Conservation (phyloP, 2,888 invertebrate genomes). For the Drosophila emarginata region DNA sequence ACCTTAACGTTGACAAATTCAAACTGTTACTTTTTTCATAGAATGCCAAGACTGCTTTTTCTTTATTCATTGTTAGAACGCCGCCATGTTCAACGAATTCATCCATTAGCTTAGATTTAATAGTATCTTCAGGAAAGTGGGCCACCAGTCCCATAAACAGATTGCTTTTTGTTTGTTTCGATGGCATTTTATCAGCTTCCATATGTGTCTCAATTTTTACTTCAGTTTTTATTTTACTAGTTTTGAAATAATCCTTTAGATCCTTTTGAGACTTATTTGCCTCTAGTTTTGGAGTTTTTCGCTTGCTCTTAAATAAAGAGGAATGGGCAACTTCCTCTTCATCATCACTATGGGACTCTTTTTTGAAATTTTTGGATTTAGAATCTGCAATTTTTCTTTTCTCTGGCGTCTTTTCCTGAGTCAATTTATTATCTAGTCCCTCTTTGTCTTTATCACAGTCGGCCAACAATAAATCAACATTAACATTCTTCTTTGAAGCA, state of each 20-base stretch:
- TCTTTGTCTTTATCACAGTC: slow-evolving; percentile 51
- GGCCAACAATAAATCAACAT: slow-evolving; percentile 79
- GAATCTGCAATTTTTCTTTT: slow-evolving; percentile 29
- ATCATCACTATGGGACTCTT: slow-evolving; percentile 33
- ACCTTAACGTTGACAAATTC: slow-evolving; percentile 62
- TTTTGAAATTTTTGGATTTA: slow-evolving; percentile 33
- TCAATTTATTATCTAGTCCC: slow-evolving; percentile 53
- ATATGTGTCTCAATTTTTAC: not conserved
- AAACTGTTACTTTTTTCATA: slow-evolving; percentile 36
- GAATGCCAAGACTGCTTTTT: slow-evolving; percentile 70
- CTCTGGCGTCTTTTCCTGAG: slow-evolving; percentile 61
- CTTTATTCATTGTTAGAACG: slow-evolving; percentile 56
- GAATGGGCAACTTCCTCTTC: slow-evolving; percentile 11
- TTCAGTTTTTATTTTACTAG: slow-evolving; percentile 27
- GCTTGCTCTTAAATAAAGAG: slow-evolving; percentile 14
- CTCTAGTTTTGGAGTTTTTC: slow-evolving; percentile 44
- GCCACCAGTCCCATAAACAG: slow-evolving; percentile 66
- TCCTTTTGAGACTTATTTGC: slow-evolving; percentile 27
- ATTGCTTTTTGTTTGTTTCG: slow-evolving; percentile 30
- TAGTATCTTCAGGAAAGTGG: slow-evolving; percentile 52
- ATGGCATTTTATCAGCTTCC: not conserved
- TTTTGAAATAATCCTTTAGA: slow-evolving; percentile 47
- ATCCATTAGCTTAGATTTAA: slow-evolving; percentile 27
- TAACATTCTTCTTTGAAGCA: slow-evolving; percentile 84
- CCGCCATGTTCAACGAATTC: slow-evolving; percentile 73